Conservation (phyloP, 1,140 invertebrate species). For the Hydropsyche tenuis region DNA sequence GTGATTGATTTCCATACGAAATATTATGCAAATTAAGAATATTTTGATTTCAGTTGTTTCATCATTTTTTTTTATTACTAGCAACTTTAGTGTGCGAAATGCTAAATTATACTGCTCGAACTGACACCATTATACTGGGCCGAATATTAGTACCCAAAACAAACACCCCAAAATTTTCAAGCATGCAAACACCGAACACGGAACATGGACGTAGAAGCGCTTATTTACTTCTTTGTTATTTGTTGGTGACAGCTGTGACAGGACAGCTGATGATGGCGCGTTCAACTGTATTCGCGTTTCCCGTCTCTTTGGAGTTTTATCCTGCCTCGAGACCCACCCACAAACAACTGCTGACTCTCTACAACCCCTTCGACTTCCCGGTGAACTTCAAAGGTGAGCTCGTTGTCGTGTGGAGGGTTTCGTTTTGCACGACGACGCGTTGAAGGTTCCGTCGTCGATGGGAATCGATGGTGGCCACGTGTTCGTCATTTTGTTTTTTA, state of each 20-base stretch:
- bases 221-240: neutral
- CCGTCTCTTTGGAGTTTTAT: slow-evolving; percentile 79
- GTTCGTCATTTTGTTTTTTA: too few relatives aligned
- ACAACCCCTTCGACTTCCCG: slow-evolving; percentile 88
- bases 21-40: too few relatives aligned
- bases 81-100: too few relatives aligned
- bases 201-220: neutral
- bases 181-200: too few relatives aligned
- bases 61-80: too few relatives aligned
- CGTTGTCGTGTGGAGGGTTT: slow-evolving; percentile 5
- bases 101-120: too few relatives aligned
- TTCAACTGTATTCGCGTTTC: slow-evolving; percentile 85
- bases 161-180: too few relatives aligned
- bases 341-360: slow-evolving; percentile 84
- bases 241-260: neutral
- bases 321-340: slow-evolving; percentile 76
- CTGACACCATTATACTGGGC: too few relatives aligned
- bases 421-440: neutral
- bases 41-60: too few relatives aligned
- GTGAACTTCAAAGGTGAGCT: slow-evolving; percentile 83
- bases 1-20: too few relatives aligned
- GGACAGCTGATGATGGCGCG: slow-evolving; percentile 58
- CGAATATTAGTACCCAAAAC: too few relatives aligned
- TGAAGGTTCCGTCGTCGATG: neutral
- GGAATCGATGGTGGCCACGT: too few relatives aligned